Percentiles rank a stretch among this genome's conserved stretches.
Conservation (phyloP, 1,140 invertebrate genomes). For the Drosophila repleta region DNA sequence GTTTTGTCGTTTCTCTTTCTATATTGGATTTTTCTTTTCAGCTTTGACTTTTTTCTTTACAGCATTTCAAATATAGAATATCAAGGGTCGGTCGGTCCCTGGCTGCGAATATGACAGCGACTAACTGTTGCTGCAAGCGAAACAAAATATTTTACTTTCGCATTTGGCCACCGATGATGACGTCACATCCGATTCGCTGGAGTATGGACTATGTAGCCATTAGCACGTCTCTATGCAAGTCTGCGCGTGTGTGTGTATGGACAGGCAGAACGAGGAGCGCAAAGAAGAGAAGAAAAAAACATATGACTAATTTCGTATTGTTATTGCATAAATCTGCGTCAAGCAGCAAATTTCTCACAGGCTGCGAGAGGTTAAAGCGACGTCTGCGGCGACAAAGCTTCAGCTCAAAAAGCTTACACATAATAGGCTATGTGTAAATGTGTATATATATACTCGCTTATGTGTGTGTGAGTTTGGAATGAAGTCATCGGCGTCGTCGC, state of each 20-base stretch:
- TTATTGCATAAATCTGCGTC: conserved; percentile 67
- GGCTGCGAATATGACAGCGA: conserved; percentile 43
- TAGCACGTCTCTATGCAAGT: conserved; percentile 52
- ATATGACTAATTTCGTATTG: conserved; percentile 74
- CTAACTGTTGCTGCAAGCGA: conserved; percentile 39
- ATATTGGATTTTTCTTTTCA: conserved; percentile 53
- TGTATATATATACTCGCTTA: background rate
- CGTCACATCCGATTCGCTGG: conserved; percentile 64
- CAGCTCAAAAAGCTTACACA: conserved; percentile 47
- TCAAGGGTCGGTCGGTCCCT: conserved; percentile 63
- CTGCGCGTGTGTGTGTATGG: background rate
- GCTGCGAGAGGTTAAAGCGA: conserved; percentile 16
- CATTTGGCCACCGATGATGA: conserved; percentile 63
- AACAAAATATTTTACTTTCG: conserved; percentile 53
- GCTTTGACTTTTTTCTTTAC: conserved; percentile 69
- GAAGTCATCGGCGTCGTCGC: conserved; percentile 72
- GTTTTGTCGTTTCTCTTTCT: conserved; percentile 34
- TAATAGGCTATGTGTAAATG: conserved; percentile 11
- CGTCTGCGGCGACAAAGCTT: conserved; percentile 35
- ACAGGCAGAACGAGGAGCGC: conserved; percentile 30
- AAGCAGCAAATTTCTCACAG: conserved; percentile 34
- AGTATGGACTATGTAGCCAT: conserved; percentile 58
- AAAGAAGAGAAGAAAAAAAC: conserved; percentile 40
- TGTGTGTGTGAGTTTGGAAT: conserved; percentile 49
- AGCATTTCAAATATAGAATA: conserved; percentile 82